Conservation (phyloP, 2,888 invertebrate genomes). For the Drosophila nr. medialis region DNA sequence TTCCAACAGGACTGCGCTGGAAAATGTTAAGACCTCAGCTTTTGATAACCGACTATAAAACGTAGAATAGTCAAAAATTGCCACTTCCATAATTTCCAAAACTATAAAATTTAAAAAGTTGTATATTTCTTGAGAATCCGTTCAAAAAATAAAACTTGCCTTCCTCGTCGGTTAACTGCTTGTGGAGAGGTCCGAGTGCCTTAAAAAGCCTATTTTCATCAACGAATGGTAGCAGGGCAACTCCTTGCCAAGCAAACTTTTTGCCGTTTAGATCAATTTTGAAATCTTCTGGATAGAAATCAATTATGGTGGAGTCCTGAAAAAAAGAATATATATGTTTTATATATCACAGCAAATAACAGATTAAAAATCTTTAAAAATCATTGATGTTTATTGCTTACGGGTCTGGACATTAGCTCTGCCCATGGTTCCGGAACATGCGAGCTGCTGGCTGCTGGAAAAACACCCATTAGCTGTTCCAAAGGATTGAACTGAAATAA, state of each 20-base stretch:
- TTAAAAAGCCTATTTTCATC: constrained; percentile 95
- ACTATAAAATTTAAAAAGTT: neutral
- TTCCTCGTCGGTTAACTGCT: constrained; percentile 92
- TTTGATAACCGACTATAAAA: neutral
- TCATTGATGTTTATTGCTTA: constrained; percentile 84
- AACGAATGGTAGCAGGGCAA: constrained; percentile 98
- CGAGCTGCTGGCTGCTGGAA: constrained; percentile 97
- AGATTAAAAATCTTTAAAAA: neutral
- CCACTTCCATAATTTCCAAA: neutral
- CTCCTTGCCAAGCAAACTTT: constrained; percentile 99
- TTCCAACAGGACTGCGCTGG: neutral
- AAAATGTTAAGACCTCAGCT: no score
- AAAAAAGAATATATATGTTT: neutral
- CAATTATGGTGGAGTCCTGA: constrained; percentile 96
- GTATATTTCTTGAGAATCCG: neutral
- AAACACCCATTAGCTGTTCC: constrained; percentile 99
- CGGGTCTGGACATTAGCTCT: constrained; percentile 95
- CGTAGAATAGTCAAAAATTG: neutral
- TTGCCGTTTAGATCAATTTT: constrained; percentile 99
- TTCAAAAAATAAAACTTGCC: constrained; percentile 85
- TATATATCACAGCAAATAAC: neutral
- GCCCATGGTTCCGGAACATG: constrained; percentile 98
- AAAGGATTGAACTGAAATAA: constrained; percentile 93
- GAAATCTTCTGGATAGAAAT: constrained; percentile 99
- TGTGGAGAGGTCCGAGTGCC: constrained; percentile 93